phyloP scores from a whole-genome alignment of 1,140 invertebrate species.

The Cyphomyrmex costatus region DNA sequence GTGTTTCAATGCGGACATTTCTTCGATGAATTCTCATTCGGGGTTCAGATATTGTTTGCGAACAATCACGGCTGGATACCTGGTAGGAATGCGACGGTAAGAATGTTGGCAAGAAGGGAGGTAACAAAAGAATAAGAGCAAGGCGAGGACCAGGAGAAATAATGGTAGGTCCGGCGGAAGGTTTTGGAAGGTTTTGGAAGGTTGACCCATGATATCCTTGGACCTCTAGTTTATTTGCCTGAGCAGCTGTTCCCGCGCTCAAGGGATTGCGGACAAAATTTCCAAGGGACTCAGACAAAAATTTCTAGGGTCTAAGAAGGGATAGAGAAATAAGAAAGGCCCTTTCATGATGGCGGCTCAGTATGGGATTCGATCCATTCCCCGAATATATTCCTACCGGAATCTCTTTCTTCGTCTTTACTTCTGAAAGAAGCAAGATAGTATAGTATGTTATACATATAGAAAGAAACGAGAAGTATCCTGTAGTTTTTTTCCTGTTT shows the following conservation, averaged over 20 bases:
- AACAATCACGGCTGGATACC: slow-evolving; percentile 81
- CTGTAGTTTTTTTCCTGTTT: no score
- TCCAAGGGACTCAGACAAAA: slow-evolving; percentile 53
- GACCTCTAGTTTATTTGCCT: slow-evolving; percentile 76
- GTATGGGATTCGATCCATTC: not conserved
- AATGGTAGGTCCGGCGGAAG: slow-evolving; percentile 56
- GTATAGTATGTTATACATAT: no score
- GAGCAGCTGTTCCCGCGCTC: slow-evolving; percentile 73
- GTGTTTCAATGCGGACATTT: not conserved
- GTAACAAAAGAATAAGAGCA: slow-evolving; percentile 37
- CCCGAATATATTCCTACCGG: slow-evolving; percentile 29
- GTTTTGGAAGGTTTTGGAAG: slow-evolving; percentile 67
- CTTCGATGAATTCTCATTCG: slow-evolving; percentile 1
- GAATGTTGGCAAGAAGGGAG: slow-evolving; percentile 46
- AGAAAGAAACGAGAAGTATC: no score
- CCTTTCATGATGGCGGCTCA: slow-evolving; percentile 54
- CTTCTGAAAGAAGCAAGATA: no score
- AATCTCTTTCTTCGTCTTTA: no score
- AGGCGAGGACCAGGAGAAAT: slow-evolving; percentile 51
- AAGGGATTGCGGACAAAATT: slow-evolving; percentile 55
- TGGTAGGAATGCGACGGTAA: slow-evolving; percentile 44
- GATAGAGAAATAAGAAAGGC: slow-evolving; percentile 59
- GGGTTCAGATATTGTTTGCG: slow-evolving; percentile 40
- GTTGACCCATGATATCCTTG: slow-evolving; percentile 60
- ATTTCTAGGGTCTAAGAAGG: slow-evolving; percentile 64